These are phyloP conservation scores for Athene cunicularia DNA, from an alignment of 2,113 vertebrate genomes.

Conservation along the genomic window DNA sequence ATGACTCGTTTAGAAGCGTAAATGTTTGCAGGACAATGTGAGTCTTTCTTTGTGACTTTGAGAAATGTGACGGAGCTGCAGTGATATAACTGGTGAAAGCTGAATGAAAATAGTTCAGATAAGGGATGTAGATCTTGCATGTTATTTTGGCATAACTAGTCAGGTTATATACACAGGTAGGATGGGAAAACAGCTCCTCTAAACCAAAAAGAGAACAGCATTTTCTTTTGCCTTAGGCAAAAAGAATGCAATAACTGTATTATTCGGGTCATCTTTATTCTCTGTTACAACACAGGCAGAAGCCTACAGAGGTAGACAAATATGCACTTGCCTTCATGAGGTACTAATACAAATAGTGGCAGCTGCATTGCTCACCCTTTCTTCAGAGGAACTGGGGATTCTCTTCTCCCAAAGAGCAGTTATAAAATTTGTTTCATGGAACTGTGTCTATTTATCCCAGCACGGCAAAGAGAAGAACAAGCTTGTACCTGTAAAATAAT, in stretches of 20 bases:
- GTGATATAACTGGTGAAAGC: neutral
- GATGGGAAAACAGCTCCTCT: neutral
- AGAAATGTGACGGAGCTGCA: neutral
- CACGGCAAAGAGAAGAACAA: accelerated
- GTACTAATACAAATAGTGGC: neutral
- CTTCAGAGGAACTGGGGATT: neutral
- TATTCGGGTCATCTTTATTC: neutral
- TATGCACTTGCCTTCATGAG: neutral
- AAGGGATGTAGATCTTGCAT: neutral
- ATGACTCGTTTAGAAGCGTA: neutral
- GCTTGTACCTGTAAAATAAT: neutral
- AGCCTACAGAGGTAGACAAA: neutral
- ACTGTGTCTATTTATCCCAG: neutral
- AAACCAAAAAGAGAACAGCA: neutral
- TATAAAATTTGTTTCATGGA: neutral
- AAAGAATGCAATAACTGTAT: neutral
- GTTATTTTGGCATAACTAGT: neutral
- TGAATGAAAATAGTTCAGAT: neutral
- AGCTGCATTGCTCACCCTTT: neutral
- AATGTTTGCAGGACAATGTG: neutral
- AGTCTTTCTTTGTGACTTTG: neutral
- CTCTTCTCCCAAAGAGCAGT: neutral
- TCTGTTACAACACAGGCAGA: neutral
- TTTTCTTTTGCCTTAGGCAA: neutral
- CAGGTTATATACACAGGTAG: neutral